phyloP scores from a whole-genome alignment of 23 tunicate genomes.

The Ciona savignyi region DNA sequence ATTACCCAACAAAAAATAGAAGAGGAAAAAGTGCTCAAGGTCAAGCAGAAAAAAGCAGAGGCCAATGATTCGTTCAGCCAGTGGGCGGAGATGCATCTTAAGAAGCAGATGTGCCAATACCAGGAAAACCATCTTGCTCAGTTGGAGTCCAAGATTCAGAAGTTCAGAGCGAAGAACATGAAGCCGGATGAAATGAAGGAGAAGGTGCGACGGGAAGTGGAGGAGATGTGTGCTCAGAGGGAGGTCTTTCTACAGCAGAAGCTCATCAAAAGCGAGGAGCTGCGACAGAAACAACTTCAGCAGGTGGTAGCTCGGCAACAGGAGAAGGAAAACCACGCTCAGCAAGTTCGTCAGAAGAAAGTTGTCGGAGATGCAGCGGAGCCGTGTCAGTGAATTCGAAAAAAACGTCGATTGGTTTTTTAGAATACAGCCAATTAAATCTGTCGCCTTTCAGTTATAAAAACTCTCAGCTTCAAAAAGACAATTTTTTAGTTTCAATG shows the following conservation, averaged over 20 bases:
- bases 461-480: not conserved
- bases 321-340: constrained; percentile 80
- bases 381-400: not conserved
- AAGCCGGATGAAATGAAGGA: constrained; percentile 70
- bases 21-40: constrained; percentile 75
- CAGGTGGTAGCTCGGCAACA: constrained; percentile 45
- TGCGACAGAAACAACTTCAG: constrained; percentile 48
- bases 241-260: constrained; percentile 53
- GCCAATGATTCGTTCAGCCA: constrained; percentile 40
- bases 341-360: constrained; percentile 72
- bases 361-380: constrained; percentile 4
- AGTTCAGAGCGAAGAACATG: constrained; percentile 49
- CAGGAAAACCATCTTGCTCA: constrained; percentile 61
- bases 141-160: constrained; percentile 50
- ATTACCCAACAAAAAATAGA: constrained; percentile 59
- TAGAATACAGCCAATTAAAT: too few species aligned
- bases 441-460: too few species aligned
- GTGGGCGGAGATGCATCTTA: constrained; percentile 61
- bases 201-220: constrained; percentile 56
- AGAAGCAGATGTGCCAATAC: constrained; percentile 51
- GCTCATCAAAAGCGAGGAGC: constrained; percentile 43
- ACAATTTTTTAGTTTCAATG: not conserved
- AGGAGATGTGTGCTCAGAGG: constrained; percentile 54
- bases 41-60: constrained; percentile 72
- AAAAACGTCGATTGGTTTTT: too few species aligned